A percentile compares a stretch with the other conserved stretches of the same genome.
Conservation (phyloP, 2,888 invertebrate species). For the Leptinotarsa tumamoca region DNA sequence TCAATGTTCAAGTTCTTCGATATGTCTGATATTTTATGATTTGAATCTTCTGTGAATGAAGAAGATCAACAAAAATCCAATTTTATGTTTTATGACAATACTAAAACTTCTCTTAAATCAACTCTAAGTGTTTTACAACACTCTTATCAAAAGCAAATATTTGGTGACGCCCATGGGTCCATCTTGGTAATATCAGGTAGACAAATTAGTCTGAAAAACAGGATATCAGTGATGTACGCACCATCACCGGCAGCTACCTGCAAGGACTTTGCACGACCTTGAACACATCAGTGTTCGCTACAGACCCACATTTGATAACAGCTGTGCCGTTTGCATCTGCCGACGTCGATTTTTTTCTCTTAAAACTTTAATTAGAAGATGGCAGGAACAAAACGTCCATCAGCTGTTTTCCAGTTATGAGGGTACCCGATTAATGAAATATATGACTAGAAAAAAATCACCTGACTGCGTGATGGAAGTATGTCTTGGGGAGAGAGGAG, state of each 20-base stretch:
- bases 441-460: slow-evolving; percentile 1
- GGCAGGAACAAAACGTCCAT: slow-evolving; percentile 34
- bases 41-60: no score
- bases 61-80: no score
- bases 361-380: slow-evolving; percentile 39
- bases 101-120: no score
- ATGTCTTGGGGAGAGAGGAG: neutral
- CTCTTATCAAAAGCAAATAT: neutral
- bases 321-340: slow-evolving; percentile 38
- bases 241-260: slow-evolving; percentile 33
- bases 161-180: slow-evolving; percentile 25
- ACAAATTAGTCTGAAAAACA: slow-evolving; percentile 39
- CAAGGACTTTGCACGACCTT: slow-evolving; percentile 40
- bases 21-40: no score
- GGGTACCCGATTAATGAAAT: slow-evolving; percentile 26
- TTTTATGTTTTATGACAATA: no score
- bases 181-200: slow-evolving; percentile 33
- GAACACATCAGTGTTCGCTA: slow-evolving; percentile 32
- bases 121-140: no score
- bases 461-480: slow-evolving; percentile 5
- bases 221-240: slow-evolving; percentile 29
- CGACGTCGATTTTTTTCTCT: slow-evolving; percentile 23
- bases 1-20: no score
- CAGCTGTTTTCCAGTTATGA: slow-evolving; percentile 34
- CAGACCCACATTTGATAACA: slow-evolving; percentile 43